Base-by-base conservation (phyloP, 2,888 invertebrate species). In the Agrotis clavis region DNA sequence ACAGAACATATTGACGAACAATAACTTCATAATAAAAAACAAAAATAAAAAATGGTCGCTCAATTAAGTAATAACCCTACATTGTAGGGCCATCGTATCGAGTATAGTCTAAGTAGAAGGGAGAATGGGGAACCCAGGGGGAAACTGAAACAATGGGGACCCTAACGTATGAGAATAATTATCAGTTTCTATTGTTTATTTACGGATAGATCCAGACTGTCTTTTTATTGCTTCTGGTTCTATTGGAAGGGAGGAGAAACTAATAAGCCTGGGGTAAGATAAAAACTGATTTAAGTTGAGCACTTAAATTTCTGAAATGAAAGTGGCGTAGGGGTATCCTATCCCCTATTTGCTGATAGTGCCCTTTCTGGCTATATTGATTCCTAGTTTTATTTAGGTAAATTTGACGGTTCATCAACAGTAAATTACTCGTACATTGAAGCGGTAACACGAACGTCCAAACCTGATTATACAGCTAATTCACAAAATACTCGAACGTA, bases 1-100 rank as follows among this genome's bases (percentile, higher is more conserved):
- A 9, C 9, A 67, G 6, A 83, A 71, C 83, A 81, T 74, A 83
- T 83, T 71, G 83, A 47, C 56, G 50, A 54, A 78, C 41, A 73
- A 69, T 56, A 71, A 74, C 62, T 51, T 41, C 60, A 21, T 60
- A 72, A 71, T 73, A 70, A 79, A 76, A 79, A 85, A 79, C 81
- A 86, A 88, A 88, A 87, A 89, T 87, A 88, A 90, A 91, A 77
- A 79, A 80, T 90, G 83, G 85, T 85, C 86, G 88, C 88, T 90
- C 90, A 88, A 90, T 92, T 92, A 91, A 92, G 91, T 92, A 92
- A 93, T 92, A 92, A 91, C 91, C 90, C 92, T 91, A 90, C 89
- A 90, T 85, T 86, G 91, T 93, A 94, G 94, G 89, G 91, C 92
- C 92, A 94, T 95, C 91, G 85, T 88, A 84, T 88, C 87, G 87